These are phyloP conservation scores for Xanthia icteritia DNA, from an alignment of 2,888 invertebrate species.

Conservation along the genomic window DNA sequence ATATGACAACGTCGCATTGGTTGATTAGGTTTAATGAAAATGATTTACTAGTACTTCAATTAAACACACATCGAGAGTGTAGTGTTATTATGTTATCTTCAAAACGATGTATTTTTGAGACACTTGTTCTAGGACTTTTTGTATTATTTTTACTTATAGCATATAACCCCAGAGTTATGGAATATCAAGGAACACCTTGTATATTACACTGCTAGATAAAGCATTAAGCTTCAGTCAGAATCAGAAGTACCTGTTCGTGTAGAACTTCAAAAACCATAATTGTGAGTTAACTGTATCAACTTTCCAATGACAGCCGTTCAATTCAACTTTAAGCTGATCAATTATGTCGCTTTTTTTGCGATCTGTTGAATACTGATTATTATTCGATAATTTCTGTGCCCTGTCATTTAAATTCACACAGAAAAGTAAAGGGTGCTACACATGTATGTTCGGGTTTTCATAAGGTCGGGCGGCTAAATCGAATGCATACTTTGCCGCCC, in stretches of 20 bases:
- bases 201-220: not conserved
- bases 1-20: too few relatives aligned
- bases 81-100: too few relatives aligned
- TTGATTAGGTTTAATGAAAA: too few relatives aligned
- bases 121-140: too few relatives aligned
- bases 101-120: too few relatives aligned
- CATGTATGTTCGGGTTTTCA: not conserved
- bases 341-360: conserved; percentile 3
- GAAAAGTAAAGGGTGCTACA: not conserved
- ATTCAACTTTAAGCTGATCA: conserved; percentile 25
- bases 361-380: not conserved
- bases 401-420: not conserved
- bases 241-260: conserved; percentile 5
- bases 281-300: conserved; percentile 41
- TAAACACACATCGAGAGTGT: too few relatives aligned
- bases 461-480: not conserved
- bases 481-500: not conserved
- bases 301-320: conserved; percentile 28
- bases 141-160: too few relatives aligned
- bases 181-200: too few relatives aligned
- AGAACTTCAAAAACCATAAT: conserved; percentile 22
- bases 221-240: not conserved
- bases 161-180: too few relatives aligned
- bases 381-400: not conserved
- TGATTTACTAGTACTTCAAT: too few relatives aligned